Conservation (phyloP, 1,140 invertebrate species). For the Aradophagus sp. region DNA sequence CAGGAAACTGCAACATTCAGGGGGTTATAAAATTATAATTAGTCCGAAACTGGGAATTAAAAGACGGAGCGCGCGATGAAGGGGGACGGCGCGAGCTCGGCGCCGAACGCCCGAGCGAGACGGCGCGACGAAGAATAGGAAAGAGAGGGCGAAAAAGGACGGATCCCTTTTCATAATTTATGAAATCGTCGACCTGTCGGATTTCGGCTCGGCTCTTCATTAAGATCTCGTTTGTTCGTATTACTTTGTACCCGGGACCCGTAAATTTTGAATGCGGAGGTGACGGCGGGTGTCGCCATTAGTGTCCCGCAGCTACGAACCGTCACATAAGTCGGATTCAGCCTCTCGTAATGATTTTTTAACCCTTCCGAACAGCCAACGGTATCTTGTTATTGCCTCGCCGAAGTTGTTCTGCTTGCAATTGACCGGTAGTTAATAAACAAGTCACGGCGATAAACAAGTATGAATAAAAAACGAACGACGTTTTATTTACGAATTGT, state of each 20-base stretch:
- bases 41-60: constrained; percentile 25
- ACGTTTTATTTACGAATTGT: no score
- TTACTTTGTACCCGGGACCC: constrained; percentile 34
- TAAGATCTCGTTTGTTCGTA: constrained; percentile 53
- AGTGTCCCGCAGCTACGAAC: constrained; percentile 5
- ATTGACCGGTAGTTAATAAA: no score
- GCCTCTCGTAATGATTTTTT: constrained; percentile 1
- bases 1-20: constrained; percentile 15
- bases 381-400: no score
- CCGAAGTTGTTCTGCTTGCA: no score
- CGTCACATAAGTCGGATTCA: no score
- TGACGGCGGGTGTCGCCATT: constrained; percentile 25
- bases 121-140: background rate
- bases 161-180: constrained; percentile 46
- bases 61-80: background rate
- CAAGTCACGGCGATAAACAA: no score
- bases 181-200: constrained; percentile 52
- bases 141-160: constrained; percentile 7
- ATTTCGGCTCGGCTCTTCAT: constrained; percentile 49
- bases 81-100: background rate
- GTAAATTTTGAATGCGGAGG: constrained; percentile 30
- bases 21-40: constrained; percentile 46
- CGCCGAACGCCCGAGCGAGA: background rate
- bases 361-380: constrained; percentile 1
- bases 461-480: no score